Base-by-base conservation (phyloP, 2,888 invertebrate genomes). In the Cylloceria caligata region DNA sequence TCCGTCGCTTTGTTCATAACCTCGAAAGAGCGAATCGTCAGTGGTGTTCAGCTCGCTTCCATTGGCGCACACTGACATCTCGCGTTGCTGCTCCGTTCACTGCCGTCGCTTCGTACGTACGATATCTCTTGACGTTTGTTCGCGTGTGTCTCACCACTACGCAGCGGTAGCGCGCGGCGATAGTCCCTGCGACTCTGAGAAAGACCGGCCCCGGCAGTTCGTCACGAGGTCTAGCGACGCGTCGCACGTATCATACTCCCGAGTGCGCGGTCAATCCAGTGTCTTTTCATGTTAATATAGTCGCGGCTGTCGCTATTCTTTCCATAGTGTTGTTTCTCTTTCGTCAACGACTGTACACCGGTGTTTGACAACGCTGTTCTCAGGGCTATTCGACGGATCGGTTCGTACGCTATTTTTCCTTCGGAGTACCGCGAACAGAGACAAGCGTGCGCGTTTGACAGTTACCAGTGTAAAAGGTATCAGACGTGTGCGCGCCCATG, bases 181-280 rank as follows among this genome's bases (percentile, higher is more conserved):
- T 69, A 68, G 69, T 76, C 47, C 76, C 60, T 68, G 76, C 79
- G 73, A 77, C 77, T 77, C 83, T 77, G 72, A 81, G 82, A 83
- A 80, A 83, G 79, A 83, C 82, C 82, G 82, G 82, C 79, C 72
- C 47, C 82, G 75, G 75, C 82, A 83, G 82, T 83, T 83, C 82
- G 82, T 83, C 82, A 83, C 82, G 82, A 83, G 82, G 82, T 83
- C 79, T 83, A 83, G 79, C 79, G n/a, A n/a, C n/a, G n/a, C n/a
- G n/a, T n/a, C n/a, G n/a, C n/a, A n/a, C n/a, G n/a, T n/a, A n/a
- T n/a, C n/a, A n/a, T n/a, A n/a, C n/a, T n/a, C n/a, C n/a, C n/a
- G 68, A 72, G 67, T 78, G 69, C 74, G 74, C 78, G 60, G 6
- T 62, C 39, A 42, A 47, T 42, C 67, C 36, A 60, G 57, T 68